These are phyloP conservation scores for Aplidium turbinatum DNA, from an alignment of 23 tunicate species.

Conservation along the genomic window DNA sequence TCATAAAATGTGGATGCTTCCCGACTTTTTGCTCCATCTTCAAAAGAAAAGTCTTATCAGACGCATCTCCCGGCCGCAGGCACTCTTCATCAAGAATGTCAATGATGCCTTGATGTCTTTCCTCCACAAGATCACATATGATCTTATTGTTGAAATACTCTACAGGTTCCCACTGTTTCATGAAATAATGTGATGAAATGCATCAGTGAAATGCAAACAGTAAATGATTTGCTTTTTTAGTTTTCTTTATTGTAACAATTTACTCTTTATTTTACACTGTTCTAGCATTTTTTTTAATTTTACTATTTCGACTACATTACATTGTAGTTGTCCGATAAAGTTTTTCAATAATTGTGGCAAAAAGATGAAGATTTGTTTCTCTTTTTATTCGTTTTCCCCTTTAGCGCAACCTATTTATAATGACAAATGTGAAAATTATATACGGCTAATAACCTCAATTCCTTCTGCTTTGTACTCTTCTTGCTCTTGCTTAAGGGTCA, in stretches of 20 bases:
- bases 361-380: too few relatives aligned
- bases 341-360: too few relatives aligned
- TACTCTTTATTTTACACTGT: too few relatives aligned
- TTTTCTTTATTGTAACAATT: too few relatives aligned
- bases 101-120: slow-evolving; percentile 91
- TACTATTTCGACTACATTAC: too few relatives aligned
- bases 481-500: slow-evolving; percentile 97
- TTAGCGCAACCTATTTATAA: too few relatives aligned
- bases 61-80: slow-evolving; percentile 93
- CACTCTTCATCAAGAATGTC: slow-evolving; percentile 99
- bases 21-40: slow-evolving; percentile 85
- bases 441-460: slow-evolving; percentile 51
- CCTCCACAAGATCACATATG: slow-evolving; percentile 95
- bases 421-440: too few relatives aligned
- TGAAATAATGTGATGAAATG: background rate
- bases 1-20: slow-evolving; percentile 81
- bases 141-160: slow-evolving; percentile 98
- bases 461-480: slow-evolving; percentile 98
- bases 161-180: slow-evolving; percentile 98
- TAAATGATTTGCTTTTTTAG: too few relatives aligned
- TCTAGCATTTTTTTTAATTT: too few relatives aligned
- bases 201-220: background rate
- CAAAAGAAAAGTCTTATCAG: slow-evolving; percentile 74
- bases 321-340: too few relatives aligned
- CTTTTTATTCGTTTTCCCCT: too few relatives aligned